Evolutionary conservation across 2,888 invertebrate genomes (phyloP), one percentile per base, ranked within the genome.

Genomic region (Standfussiana lucernea): DNA sequence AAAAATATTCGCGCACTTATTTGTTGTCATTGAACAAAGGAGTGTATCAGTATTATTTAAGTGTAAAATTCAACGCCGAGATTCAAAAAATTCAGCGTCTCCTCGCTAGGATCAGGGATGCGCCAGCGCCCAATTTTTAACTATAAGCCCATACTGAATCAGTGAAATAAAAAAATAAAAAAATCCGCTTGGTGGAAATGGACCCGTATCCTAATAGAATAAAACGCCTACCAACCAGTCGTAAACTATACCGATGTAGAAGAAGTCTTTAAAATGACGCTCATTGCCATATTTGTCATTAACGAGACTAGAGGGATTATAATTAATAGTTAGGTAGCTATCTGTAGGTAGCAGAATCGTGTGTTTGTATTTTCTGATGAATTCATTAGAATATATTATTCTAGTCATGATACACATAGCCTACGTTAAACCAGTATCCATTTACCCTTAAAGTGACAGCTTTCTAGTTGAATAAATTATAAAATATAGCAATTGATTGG

Each of bases 371-470:
- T 85, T 85, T 84, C 70, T 85, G 85, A 89, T 87, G 90, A 89
- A 91, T 91, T 89, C 83, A 91, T 92, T 91, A 89, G 85, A 90
- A 88, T 88, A 84, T 77, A 90, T 88, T 89, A 89, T 87, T 86
- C 80, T 72, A 72, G 45, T 45, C 15, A 45, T 53, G 56, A 59
- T 56, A 85, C 47, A 72, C 50, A 47, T 72, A 86, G 62, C n/a
- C 56, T 86, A 72, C 67, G 80, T 75, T 81, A 72, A 77, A 81
- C 82, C 72, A 75, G 72, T 67, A 73, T 66, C 64, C 47, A 62
- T 72, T 76, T 62, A 65, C 35, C 42, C 73, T 72, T 70, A 72
- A 62, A 83, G 53, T 86, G 77, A 80, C 80, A 62, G 77, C 86
- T 85, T 86, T 86, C 85, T 86, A 77, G 53, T 74, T 53, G 84